A percentile compares a stretch with the other conserved stretches of the same genome.
Conservation (phyloP, 2,888 invertebrate genomes). For the Merodon equestris region DNA sequence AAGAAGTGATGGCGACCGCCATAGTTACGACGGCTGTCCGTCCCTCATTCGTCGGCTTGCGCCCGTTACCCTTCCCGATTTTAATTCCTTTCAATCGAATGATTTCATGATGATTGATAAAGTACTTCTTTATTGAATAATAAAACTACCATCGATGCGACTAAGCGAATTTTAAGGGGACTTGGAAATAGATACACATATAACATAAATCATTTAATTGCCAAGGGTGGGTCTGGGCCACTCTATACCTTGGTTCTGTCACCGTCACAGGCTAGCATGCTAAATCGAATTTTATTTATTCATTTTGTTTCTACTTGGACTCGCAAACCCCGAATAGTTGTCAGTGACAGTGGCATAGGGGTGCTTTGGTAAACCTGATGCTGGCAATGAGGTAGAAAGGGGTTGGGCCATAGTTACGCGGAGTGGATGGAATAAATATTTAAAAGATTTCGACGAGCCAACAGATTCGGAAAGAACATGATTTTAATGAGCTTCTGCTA, state of each 20-base stretch:
- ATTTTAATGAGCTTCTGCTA: slow-evolving; percentile 53
- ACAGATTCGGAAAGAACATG: slow-evolving; percentile 45
- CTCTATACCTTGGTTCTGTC: neutral
- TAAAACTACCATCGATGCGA: slow-evolving; percentile 45
- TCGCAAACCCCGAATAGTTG: neutral
- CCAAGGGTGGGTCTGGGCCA: neutral
- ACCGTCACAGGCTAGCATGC: slow-evolving; percentile 42
- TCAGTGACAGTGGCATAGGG: neutral
- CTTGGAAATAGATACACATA: neutral
- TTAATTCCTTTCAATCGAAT: slow-evolving; percentile 67
- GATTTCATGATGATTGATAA: slow-evolving; percentile 69
- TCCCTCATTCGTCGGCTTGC: slow-evolving; percentile 47
- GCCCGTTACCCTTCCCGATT: slow-evolving; percentile 9
- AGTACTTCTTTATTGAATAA: slow-evolving; percentile 68
- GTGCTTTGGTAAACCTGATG: neutral
- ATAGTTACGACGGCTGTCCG: slow-evolving; percentile 30
- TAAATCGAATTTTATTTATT: slow-evolving; percentile 63
- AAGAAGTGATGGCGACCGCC: slow-evolving; percentile 51
- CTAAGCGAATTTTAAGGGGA: neutral
- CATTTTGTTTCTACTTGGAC: slow-evolving; percentile 38
- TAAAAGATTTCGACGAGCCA: slow-evolving; percentile 12
- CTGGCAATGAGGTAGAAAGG: slow-evolving; percentile 24
- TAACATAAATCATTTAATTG: slow-evolving; percentile 30
- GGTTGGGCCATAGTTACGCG: slow-evolving; percentile 46
- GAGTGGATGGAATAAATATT: slow-evolving; percentile 14